phyloP scores from a whole-genome alignment of 2,797 vertebrate species.

The Parauchenoglanis punctatus region DNA sequence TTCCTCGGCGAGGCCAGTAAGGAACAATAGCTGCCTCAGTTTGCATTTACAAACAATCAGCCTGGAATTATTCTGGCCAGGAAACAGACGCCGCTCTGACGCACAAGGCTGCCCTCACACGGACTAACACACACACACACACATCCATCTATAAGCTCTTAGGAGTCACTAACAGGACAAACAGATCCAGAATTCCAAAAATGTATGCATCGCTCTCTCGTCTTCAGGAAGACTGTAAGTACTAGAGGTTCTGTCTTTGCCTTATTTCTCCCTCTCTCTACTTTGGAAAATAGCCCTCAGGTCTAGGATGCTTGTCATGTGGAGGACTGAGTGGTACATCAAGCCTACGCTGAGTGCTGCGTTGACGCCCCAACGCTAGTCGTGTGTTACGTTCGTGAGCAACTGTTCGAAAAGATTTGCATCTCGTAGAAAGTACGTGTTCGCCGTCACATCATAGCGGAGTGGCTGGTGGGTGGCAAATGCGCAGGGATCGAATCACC shows the following conservation, averaged over 20 bases:
- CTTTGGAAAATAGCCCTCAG: no score
- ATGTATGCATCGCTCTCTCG: not conserved
- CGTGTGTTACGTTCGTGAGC: not conserved
- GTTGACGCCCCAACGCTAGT: no score
- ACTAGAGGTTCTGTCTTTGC: not conserved
- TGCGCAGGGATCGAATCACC: not conserved
- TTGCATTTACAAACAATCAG: slow-evolving; percentile 85
- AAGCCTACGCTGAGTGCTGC: no score
- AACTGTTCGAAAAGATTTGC: not conserved
- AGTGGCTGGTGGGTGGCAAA: not conserved
- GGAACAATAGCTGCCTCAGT: slow-evolving; percentile 80
- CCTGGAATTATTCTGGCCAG: slow-evolving; percentile 83
- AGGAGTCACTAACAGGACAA: slow-evolving; percentile 36
- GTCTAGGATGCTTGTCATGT: no score
- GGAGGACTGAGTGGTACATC: no score
- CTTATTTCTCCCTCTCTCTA: not conserved
- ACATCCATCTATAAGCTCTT: slow-evolving; percentile 26
- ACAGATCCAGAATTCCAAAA: not conserved
- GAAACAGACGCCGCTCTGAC: slow-evolving; percentile 84
- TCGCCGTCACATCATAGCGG: not conserved
- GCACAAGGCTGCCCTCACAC: slow-evolving; percentile 73
- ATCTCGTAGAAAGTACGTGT: not conserved
- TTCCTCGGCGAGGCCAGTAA: slow-evolving; percentile 65
- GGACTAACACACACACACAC: slow-evolving; percentile 27
- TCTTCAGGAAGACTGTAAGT: no score